Base-by-base conservation (phyloP, 2,888 invertebrate species). In the Eupithecia subumbrata region DNA sequence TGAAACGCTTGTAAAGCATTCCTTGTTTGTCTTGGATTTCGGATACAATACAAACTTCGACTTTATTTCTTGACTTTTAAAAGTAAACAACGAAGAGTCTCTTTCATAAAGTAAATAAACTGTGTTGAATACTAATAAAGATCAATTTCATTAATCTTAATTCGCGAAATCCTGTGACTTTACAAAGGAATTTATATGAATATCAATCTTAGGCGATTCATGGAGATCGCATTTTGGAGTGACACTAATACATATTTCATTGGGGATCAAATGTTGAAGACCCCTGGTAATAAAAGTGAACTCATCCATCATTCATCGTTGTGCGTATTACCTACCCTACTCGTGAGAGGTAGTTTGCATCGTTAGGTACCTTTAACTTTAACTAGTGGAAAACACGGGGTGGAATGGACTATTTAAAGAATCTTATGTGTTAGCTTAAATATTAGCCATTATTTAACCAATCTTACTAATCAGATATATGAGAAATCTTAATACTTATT, bases 11-110 rank as follows among this genome's bases (percentile, higher is more conserved):
- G 71, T 71, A 75, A 68, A 75, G 75, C 77, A 77, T 77, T 77
- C 71, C 73, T 73, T 77, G 73, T 77, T 77, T 77, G 60, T 75
- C 71, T 75, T 75, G 73, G 66, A 75, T 75, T 77, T 77, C 64
- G 73, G 63, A 69, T 75, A 73, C 71, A 75, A 75, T 74, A 71
- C 69, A 74, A 77, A 77, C 40, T 68, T 37, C 25, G 71, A 43
- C 68, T 77, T 68, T 67, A 73, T 71, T 73, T 60, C 71, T 73
- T 73, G 60, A 74, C 74, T 67, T 76, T 73, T 45, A 40, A 72
- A 76, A 71, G 71, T 71, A 72, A 77, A 70, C 48, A 74, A 56
- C 18, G 37, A 5, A 52, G 56, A 63, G 34, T 43, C 74, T 43
- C 34, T 12, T 64, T 64, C 34, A 34, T 68, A 8, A 45, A 68